phyloP scores from a whole-genome alignment of 2,797 vertebrate genomes.

The Neopelma chrysocephalum region DNA sequence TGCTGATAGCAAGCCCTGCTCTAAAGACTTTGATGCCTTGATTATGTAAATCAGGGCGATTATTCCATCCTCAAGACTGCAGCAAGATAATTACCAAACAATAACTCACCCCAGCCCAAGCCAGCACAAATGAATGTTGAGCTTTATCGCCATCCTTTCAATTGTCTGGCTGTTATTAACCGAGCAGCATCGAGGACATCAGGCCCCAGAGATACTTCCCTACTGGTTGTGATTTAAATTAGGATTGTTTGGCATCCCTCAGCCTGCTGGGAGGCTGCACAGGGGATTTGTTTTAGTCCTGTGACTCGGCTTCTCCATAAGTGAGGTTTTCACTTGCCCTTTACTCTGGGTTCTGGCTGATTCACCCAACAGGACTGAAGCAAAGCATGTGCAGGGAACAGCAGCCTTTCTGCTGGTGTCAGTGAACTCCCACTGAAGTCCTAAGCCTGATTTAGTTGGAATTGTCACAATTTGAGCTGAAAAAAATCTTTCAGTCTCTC shows the following conservation, averaged over 20 bases:
- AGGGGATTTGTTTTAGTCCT: not conserved
- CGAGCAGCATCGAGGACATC: not conserved
- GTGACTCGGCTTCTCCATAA: not conserved
- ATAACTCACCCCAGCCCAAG: slow-evolving; percentile 56
- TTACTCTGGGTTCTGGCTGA: not conserved
- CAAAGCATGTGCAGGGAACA: accelerated
- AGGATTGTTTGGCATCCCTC: not conserved
- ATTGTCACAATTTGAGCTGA: not conserved
- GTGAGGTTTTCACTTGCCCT: not conserved
- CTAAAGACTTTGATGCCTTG: slow-evolving; percentile 32
- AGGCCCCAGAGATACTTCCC: not conserved
- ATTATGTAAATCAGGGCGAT: slow-evolving; percentile 66
- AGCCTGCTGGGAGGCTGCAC: not conserved
- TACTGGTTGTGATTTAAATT: not conserved
- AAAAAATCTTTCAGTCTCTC: not conserved
- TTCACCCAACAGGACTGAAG: not conserved
- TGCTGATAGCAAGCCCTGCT: slow-evolving; percentile 16
- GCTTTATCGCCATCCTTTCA: slow-evolving; percentile 11
- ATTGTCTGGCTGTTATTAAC: not conserved
- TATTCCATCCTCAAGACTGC: slow-evolving; percentile 40
- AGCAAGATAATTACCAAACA: slow-evolving; percentile 62
- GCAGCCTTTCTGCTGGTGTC: not conserved
- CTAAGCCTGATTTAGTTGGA: not conserved
- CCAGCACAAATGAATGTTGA: slow-evolving; percentile 43
- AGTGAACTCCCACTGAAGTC: not conserved